These are phyloP conservation scores for Euglossa dilemma DNA, from an alignment of 1,140 invertebrate genomes.

Conservation along the genomic window DNA sequence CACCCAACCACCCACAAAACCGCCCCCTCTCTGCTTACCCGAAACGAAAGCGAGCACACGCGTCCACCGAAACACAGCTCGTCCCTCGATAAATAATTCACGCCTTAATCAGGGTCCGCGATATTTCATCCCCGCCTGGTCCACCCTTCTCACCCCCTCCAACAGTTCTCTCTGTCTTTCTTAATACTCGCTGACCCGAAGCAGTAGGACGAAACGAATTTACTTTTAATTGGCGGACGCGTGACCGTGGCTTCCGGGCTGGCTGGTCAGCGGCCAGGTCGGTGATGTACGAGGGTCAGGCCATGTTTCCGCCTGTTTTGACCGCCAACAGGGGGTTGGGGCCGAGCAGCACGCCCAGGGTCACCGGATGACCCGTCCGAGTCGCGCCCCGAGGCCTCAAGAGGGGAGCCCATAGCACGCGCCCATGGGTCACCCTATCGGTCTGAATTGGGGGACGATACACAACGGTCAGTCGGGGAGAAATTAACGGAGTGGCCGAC, in stretches of 20 bases:
- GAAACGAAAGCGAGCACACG: too few relatives aligned
- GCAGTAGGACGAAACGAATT: constrained; percentile 59
- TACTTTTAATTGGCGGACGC: constrained; percentile 64
- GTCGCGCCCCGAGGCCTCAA: constrained; percentile 71
- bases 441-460: too few relatives aligned
- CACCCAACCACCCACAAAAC: not conserved
- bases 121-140: constrained; percentile 29
- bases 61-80: not conserved
- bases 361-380: constrained; percentile 77
- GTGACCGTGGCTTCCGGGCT: constrained; percentile 34
- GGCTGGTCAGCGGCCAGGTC: constrained; percentile 10
- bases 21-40: not conserved
- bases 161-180: constrained; percentile 1
- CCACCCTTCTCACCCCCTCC: not conserved
- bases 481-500: constrained; percentile 76
- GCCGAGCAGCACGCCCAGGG: constrained; percentile 79
- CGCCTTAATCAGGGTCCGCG: constrained; percentile 18
- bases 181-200: too few relatives aligned
- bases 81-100: constrained; percentile 38
- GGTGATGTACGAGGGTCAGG: constrained; percentile 80
- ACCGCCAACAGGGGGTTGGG: constrained; percentile 81
- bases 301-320: constrained; percentile 83
- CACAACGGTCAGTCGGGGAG: constrained; percentile 54
- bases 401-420: constrained; percentile 67
- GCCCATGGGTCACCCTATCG: constrained; percentile 58